Conservation (phyloP, 2,888 invertebrate genomes). For the Branchellion lobata region DNA sequence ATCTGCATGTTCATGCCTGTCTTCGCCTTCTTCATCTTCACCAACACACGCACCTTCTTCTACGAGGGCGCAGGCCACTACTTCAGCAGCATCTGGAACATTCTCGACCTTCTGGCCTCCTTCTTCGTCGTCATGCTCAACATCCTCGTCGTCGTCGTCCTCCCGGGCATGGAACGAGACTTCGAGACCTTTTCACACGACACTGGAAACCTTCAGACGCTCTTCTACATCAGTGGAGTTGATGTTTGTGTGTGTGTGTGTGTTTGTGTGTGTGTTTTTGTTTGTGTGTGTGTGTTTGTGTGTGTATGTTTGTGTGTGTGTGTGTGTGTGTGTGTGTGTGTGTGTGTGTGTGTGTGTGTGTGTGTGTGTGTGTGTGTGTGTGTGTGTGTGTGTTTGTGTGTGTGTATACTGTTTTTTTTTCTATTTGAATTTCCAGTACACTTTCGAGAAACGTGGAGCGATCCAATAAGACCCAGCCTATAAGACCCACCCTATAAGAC, state of each 20-base stretch:
- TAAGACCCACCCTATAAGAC: no score
- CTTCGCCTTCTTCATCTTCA: slow-evolving; percentile 28
- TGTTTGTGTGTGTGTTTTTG: not conserved
- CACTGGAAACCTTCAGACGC: slow-evolving; percentile 15
- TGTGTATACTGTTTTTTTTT: no score
- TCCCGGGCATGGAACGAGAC: slow-evolving; percentile 10
- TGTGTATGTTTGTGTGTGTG: not conserved
- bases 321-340: not conserved
- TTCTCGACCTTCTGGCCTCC: slow-evolving; percentile 9
- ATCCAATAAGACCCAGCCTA: no score
- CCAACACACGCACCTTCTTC: slow-evolving; percentile 21
- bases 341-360: slow-evolving; percentile 4
- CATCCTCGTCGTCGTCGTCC: slow-evolving; percentile 23
- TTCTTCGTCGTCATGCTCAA: slow-evolving; percentile 27
- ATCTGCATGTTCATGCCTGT: slow-evolving; percentile 23
- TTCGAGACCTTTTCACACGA: slow-evolving; percentile 15
- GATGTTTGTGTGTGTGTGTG: not conserved
- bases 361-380: no score
- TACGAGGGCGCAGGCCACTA: slow-evolving; percentile 35
- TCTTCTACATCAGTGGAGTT: slow-evolving; percentile 38
- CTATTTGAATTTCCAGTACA: no score
- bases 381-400: no score
- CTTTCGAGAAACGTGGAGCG: no score
- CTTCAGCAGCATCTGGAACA: slow-evolving; percentile 39
- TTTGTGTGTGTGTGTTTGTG: not conserved